Percentiles rank a stretch among this genome's conserved stretches.
Conservation (phyloP, 2,797 vertebrate species). For the Cheirogaleus major region DNA sequence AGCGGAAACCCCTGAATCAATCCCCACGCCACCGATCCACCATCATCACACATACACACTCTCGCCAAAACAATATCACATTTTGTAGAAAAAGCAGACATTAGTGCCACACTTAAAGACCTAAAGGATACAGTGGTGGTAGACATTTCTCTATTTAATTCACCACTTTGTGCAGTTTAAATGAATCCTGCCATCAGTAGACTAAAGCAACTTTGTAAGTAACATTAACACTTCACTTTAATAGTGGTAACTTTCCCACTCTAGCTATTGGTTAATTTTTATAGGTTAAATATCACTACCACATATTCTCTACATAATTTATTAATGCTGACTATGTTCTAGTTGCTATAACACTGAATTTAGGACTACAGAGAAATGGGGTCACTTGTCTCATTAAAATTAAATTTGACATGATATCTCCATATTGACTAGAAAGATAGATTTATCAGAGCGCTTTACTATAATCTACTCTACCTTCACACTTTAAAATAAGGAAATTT, state of each 20-base stretch:
- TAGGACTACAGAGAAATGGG: background rate
- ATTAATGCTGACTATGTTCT: background rate
- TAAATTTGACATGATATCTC: background rate
- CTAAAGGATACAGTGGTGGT: background rate
- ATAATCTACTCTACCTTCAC: background rate
- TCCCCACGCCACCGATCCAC: background rate
- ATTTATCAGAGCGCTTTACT: background rate
- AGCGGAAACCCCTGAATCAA: background rate
- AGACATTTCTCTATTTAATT: background rate
- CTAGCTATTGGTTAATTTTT: background rate
- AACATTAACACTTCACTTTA: background rate
- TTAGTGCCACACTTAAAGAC: background rate
- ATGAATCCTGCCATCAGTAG: background rate
- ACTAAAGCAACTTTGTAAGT: background rate
- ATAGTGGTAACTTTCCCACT: background rate
- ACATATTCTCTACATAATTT: background rate
- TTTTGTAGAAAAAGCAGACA: background rate
- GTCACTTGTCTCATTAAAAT: background rate
- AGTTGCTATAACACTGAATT: background rate
- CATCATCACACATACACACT: background rate
- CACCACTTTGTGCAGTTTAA: background rate
- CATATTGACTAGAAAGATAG: background rate
- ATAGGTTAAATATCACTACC: background rate
- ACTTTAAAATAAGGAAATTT: background rate
- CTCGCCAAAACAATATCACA: background rate